Base-by-base conservation (phyloP, 2,113 vertebrate species). In the Syrmaticus mikado region DNA sequence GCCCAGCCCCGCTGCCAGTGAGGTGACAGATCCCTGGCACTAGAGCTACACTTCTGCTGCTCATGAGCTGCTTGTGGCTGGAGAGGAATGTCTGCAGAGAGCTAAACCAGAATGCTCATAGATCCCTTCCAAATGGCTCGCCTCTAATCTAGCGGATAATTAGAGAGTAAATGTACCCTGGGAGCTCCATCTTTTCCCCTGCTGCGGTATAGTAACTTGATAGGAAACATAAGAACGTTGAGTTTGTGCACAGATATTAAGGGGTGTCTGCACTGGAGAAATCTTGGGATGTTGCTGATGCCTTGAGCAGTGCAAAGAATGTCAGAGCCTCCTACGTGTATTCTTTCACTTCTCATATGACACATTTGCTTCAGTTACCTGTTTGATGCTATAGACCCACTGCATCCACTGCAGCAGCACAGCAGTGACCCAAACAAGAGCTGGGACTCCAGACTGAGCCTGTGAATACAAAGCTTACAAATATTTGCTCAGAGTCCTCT, bases 1-100 rank as follows among this genome's bases (percentile, higher is more conserved):
- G 65, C 57, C 76, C 46, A 85, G 38, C 79, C 68, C 16, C 0
- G 2, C 68, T 90, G 90, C 85, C 96, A 93, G 82, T 93, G 85
- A 94, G 85, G 95, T 94, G 95, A 94, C 93, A 96, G 92, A 95
- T 93, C 88, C 83, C 90, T 95, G 96, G 95, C 92, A 92, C 61
- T 3, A 3, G 52, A 85, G 41, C 41, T 67, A 60, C 57, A 24
- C 52, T 89, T 3, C 30, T 91, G 58, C 89, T 85, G 45, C 76
- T 93, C 88, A n/a, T 83, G 76, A 92, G 85, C 93, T 88, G 90
- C 92, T 93, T 94, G 92, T 2, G 70, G 90, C 92, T 94, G 53
- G 43, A 92, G 70, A 94, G 85, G 85, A 94, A 94, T 90, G 87
- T 88, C 94, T 90, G 57, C 65, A 79, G 65, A 94, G 73, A 91